phyloP scores from a whole-genome alignment of 2,888 invertebrate genomes.

The Eupithecia abbreviata region DNA sequence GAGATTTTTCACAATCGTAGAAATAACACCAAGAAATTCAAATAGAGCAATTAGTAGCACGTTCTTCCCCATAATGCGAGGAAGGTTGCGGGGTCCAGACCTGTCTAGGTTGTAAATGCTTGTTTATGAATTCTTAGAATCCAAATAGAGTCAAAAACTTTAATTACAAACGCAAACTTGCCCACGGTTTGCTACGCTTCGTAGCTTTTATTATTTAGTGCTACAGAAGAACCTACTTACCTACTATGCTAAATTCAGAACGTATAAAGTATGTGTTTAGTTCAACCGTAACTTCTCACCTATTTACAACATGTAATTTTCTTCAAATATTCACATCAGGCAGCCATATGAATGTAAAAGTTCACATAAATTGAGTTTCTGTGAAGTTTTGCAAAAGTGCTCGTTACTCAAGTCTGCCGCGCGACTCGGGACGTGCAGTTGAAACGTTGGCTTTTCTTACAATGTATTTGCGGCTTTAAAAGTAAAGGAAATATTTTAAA shows the following conservation, averaged over 20 bases:
- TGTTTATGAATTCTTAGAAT: too few relatives aligned
- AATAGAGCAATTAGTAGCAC: neutral
- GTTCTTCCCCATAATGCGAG: too few relatives aligned
- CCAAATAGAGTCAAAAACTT: neutral
- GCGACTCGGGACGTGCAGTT: constrained; percentile 17
- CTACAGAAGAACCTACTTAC: neutral
- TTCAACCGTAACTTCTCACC: neutral
- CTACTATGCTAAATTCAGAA: neutral
- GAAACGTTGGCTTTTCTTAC: constrained; percentile 10
- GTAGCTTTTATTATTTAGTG: neutral
- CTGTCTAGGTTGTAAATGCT: too few relatives aligned
- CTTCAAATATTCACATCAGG: constrained; percentile 25
- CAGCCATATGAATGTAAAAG: constrained; percentile 25
- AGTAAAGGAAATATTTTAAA: constrained; percentile 6
- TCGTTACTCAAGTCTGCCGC: constrained; percentile 23
- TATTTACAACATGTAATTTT: constrained; percentile 14
- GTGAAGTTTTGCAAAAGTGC: constrained; percentile 32
- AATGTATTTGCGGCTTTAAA: neutral
- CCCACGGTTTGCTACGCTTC: neutral
- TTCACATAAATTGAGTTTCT: constrained; percentile 30
- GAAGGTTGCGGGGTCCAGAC: too few relatives aligned
- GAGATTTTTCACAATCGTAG: neutral
- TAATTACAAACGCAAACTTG: neutral
- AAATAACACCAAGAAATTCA: neutral
- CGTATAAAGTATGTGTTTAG: neutral